Evolutionary conservation across 2,888 invertebrate genomes (phyloP), one percentile per base, ranked within the genome.

Genomic region (Torymus tubicola): DNA sequence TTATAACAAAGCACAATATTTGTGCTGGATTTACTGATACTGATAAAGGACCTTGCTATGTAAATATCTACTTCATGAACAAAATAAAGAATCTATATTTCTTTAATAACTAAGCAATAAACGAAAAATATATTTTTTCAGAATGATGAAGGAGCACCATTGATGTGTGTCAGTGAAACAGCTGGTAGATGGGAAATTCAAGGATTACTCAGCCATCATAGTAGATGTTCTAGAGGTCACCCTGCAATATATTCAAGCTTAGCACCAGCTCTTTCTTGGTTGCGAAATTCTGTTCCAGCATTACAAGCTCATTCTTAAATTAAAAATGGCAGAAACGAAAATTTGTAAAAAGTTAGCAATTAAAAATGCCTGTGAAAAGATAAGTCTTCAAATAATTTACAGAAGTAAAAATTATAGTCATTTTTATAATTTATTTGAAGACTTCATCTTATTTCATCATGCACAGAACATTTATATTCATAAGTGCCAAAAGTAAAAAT

Each of bases 101-200:
- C n/a, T 12, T 57, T 55, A 14, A 53, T 0, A 53, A 13, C 11
- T 58, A 24, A 13, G 14, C 4, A 18, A 52, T 55, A 60, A 16
- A n/a, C 52, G 65, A 91, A 93, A 93, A 91, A 65, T 79, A 53
- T 58, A 78, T 24, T 31, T 82, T 90, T 91, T 71, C 85, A 94
- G 94, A 93, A 93, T 85, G 94, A 94, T 84, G 93, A 94, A 89
- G 94, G 94, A n/a, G 93, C 94, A 21, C 94, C 94, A 12, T 85
- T 94, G 77, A 93, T 94, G 92, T 94, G 94, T 85, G 91, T 92
- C 85, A 92, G 91, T 64, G 92, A 92, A 78, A 90, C 90, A 3
- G 91, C 90, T 2, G 91, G 91, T 55, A 90, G 91, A 71, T 94
- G 94, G 94, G 93, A 93, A 86, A 90, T 94, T 67, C 93, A 93